These are phyloP conservation scores for Catharus bicknelli DNA, from an alignment of 2,113 vertebrate species.

Conservation along the genomic window DNA sequence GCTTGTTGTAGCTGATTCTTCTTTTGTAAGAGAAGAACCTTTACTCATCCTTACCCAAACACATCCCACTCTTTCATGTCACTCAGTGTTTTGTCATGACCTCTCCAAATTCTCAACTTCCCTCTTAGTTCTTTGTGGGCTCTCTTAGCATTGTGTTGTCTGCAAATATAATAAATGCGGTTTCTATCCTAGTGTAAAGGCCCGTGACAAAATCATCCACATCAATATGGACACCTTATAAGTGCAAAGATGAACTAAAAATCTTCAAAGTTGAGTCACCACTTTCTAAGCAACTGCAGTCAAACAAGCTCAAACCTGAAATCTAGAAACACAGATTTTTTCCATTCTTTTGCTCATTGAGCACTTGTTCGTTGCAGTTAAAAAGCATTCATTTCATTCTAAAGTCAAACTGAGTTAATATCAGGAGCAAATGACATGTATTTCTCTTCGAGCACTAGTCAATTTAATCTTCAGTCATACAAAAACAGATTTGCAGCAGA, in stretches of 20 bases:
- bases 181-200: background rate
- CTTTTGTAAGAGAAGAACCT: background rate
- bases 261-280: background rate
- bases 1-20: background rate
- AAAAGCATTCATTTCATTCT: background rate
- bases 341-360: background rate
- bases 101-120: background rate
- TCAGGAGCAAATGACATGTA: background rate
- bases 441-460: background rate
- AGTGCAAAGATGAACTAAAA: background rate
- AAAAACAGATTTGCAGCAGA: slow-evolving; percentile 10
- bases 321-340: background rate
- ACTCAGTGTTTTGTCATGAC: background rate
- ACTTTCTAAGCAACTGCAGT: background rate
- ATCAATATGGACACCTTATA: background rate
- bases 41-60: background rate
- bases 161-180: background rate
- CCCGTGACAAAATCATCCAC: background rate
- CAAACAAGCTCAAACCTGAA: background rate
- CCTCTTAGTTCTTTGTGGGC: background rate
- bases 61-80: background rate
- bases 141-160: background rate
- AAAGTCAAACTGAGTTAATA: background rate
- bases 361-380: background rate
- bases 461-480: slow-evolving; percentile 9